Evolutionary conservation across 2,113 vertebrate genomes (phyloP).

Genomic region (Alouatta palliata): DNA sequence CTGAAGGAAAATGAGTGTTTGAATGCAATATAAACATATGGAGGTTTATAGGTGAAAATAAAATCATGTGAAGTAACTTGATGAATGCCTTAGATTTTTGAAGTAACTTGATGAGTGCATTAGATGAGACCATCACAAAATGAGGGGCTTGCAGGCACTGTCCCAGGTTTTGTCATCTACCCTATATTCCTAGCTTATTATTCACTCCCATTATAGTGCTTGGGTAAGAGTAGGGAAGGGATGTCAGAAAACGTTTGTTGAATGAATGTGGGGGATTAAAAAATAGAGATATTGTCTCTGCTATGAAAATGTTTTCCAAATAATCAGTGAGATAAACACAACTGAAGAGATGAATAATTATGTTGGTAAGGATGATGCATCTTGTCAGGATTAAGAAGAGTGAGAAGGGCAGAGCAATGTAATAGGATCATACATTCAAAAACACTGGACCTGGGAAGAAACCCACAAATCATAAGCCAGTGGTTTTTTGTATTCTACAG

Average conservation of each 20-base stretch:
- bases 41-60: neutral
- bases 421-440: neutral
- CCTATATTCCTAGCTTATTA: neutral
- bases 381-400: neutral
- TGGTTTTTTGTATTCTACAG: neutral
- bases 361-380: neutral
- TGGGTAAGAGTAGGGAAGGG: neutral
- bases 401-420: neutral
- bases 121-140: neutral
- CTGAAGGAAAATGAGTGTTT: neutral
- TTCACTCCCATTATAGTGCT: neutral
- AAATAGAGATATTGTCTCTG: neutral
- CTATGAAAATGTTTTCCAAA: neutral
- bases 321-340: neutral
- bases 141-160: neutral
- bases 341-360: neutral
- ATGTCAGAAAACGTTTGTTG: neutral
- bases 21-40: neutral
- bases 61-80: neutral
- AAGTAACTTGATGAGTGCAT: neutral
- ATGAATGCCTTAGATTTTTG: neutral
- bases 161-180: neutral
- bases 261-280: neutral
- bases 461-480: neutral
- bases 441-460: neutral